Percentiles rank a stretch among this genome's conserved stretches.
These are phyloP conservation scores for Arothron firmamentum DNA, from an alignment of 2,113 vertebrate genomes.

Conservation along the genomic window DNA sequence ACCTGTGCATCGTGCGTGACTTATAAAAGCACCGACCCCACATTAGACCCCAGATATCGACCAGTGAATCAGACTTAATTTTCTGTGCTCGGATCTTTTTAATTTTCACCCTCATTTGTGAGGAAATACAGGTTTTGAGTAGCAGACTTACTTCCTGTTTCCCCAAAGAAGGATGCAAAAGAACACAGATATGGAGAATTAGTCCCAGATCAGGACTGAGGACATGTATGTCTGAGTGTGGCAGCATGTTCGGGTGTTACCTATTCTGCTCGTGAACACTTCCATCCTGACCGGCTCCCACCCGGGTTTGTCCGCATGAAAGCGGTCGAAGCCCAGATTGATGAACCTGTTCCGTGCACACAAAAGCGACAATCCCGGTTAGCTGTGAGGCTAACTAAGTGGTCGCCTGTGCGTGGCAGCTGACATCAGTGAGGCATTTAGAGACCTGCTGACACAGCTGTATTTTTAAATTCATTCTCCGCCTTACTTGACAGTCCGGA, in stretches of 20 bases:
- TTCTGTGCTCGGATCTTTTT: neutral
- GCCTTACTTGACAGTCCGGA: conserved; percentile 66
- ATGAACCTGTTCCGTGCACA: conserved; percentile 74
- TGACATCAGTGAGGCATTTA: too few relatives aligned
- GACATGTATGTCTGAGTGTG: neutral
- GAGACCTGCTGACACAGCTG: neutral
- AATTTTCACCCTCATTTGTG: neutral
- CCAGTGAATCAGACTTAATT: neutral
- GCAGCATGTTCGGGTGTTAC: conserved; percentile 57
- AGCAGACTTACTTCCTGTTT: conserved; percentile 57
- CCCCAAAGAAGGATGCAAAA: conserved; percentile 16
- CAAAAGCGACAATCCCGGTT: neutral
- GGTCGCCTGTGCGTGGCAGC: neutral
- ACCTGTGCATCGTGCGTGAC: too few relatives aligned
- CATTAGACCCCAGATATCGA: neutral
- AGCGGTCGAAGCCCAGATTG: conserved; percentile 83
- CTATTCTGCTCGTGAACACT: conserved; percentile 85
- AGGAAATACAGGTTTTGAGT: too few relatives aligned
- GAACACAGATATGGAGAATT: conserved; percentile 7
- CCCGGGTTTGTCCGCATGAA: conserved; percentile 60
- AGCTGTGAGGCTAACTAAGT: neutral
- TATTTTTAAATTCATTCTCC: conserved; percentile 2
- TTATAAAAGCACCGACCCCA: neutral
- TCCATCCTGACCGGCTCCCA: conserved; percentile 71
- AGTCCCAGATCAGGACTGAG: neutral